A percentile compares a stretch with the other conserved stretches of the same genome.
These are phyloP conservation scores for Pachycephus smyrnensis DNA, from an alignment of 2,888 invertebrate genomes.

Conservation along the genomic window DNA sequence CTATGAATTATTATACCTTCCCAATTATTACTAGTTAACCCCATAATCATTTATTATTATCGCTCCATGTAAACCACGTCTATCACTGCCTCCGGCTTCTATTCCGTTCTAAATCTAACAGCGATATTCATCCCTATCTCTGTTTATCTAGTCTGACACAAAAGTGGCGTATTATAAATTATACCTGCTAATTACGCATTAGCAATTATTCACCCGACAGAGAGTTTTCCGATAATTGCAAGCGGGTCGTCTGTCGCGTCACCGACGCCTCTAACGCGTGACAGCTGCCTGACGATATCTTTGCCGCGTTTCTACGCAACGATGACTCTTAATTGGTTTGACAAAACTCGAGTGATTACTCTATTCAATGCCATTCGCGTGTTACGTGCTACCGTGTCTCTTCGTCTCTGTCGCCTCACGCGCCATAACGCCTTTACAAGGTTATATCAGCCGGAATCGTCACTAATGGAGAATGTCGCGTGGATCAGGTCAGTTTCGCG, in stretches of 20 bases:
- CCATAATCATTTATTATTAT: neutral
- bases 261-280: constrained; percentile 1
- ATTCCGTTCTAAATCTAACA: constrained; percentile 13
- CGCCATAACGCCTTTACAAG: neutral
- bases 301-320: neutral
- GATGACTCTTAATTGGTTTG: constrained; percentile 6
- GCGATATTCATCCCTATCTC: neutral
- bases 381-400: neutral
- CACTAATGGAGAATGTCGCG: no score
- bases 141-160: neutral
- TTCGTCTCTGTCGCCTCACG: neutral
- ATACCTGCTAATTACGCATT: constrained; percentile 36
- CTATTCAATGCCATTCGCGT: neutral
- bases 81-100: constrained; percentile 22
- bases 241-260: neutral
- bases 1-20: neutral
- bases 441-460: neutral
- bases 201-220: constrained; percentile 32
- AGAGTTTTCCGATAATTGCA: constrained; percentile 39
- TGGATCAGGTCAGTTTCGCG: neutral
- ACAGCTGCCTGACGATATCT: neutral
- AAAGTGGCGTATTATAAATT: constrained; percentile 25
- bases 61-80: neutral
- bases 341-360: neutral
- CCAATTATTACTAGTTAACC: neutral